Evolutionary conservation across 2,888 invertebrate genomes (phyloP).

Genomic region (Eupelmus urozonus): DNA sequence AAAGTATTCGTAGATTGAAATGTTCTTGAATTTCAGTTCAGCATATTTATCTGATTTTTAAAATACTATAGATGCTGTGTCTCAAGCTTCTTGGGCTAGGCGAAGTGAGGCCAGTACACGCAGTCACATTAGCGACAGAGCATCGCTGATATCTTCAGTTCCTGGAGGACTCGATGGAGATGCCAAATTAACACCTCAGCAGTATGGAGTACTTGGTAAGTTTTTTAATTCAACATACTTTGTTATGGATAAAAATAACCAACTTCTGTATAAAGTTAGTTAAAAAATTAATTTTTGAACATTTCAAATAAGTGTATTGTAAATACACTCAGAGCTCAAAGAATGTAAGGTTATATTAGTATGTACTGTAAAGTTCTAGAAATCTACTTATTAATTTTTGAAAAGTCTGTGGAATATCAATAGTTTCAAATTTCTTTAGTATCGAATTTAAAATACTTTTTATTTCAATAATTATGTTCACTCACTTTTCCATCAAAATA

Average conservation of each 20-base stretch:
- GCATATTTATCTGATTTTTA: neutral
- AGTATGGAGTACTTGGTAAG: constrained; percentile 93
- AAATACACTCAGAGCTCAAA: neutral
- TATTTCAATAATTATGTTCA: neutral
- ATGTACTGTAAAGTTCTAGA: constrained; percentile 15
- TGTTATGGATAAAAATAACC: no score
- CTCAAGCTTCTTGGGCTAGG: constrained; percentile 75
- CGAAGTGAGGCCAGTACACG: constrained; percentile 74
- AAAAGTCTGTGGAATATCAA: constrained; percentile 6
- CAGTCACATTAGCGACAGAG: constrained; percentile 74
- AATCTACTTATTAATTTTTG: neutral
- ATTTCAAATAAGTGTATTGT: neutral
- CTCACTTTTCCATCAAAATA: no score
- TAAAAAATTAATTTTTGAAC: no score
- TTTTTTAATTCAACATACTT: neutral
- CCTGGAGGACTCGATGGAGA: constrained; percentile 79
- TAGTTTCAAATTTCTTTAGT: constrained; percentile 4
- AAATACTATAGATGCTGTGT: constrained; percentile 68
- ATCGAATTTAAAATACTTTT: neutral
- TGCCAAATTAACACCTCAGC: constrained; percentile 88
- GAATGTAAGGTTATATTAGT: constrained; percentile 38
- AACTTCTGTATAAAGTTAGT: no score
- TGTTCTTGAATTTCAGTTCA: constrained; percentile 4
- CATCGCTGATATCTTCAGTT: constrained; percentile 74
- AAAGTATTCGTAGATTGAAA: constrained; percentile 59